Conservation (phyloP, 2,888 invertebrate species). For the Polymixis lichenea region DNA sequence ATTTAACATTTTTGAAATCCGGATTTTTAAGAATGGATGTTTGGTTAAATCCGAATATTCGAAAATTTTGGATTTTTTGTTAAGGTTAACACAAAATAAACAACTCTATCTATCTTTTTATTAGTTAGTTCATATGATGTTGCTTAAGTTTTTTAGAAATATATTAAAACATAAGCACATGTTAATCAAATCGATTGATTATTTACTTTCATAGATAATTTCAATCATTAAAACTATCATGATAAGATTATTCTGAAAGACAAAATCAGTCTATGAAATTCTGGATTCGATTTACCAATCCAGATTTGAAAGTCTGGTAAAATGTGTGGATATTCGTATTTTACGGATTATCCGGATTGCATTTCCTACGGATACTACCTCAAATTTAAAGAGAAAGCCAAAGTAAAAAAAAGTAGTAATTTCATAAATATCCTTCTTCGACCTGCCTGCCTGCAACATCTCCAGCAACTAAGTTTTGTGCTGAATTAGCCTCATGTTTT, state of each 20-base stretch:
- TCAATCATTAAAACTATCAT: neutral
- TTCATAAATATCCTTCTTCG: neutral
- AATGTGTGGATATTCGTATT: neutral
- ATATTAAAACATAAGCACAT: neutral
- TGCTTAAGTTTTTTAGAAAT: neutral
- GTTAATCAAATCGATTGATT: rapidly evolving
- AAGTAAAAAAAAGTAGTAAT: neutral
- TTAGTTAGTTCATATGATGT: neutral
- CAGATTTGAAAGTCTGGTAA: neutral
- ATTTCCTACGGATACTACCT: neutral
- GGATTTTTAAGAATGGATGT: neutral
- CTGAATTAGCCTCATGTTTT: conserved; percentile 23
- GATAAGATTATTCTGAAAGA: neutral
- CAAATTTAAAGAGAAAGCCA: neutral
- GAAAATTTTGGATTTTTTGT: neutral
- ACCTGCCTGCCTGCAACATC: neutral
- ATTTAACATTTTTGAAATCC: neutral
- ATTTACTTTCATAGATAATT: neutral
- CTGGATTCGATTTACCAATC: neutral
- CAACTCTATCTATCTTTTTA: neutral
- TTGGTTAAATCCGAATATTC: neutral
- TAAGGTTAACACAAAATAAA: neutral
- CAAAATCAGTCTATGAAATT: neutral
- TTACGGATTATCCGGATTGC: neutral
- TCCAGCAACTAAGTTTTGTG: neutral